A percentile compares a stretch with the other conserved stretches of the same genome.
Evolutionary conservation across 1,140 invertebrate species (phyloP).

Genomic region (Tribolium madens): DNA sequence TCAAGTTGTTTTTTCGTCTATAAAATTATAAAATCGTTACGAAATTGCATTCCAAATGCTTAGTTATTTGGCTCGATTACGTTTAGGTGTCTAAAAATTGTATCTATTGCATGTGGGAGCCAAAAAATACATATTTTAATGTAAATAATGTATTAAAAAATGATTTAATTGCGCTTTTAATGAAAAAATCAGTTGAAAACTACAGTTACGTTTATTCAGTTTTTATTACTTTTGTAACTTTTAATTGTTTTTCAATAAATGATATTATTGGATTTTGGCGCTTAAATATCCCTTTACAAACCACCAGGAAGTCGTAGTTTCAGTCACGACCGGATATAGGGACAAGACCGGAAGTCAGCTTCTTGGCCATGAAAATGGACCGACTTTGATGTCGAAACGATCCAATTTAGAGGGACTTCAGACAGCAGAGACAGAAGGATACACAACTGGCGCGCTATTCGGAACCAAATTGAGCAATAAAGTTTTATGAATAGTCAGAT

Average conservation of each 20-base stretch:
- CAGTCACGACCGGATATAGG: constrained; percentile 18
- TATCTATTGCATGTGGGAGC: constrained; percentile 31
- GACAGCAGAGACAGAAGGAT: neutral
- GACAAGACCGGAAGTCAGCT: constrained; percentile 47
- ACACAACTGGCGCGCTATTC: neutral
- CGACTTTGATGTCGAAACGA: constrained; percentile 2
- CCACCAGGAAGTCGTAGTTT: constrained; percentile 20
- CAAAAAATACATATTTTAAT: constrained; percentile 35
- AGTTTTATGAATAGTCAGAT: neutral
- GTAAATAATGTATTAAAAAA: constrained; percentile 5
- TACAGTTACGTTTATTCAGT: neutral
- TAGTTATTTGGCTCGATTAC: constrained; percentile 36
- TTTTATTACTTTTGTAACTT: constrained; percentile 34
- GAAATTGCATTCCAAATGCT: constrained; percentile 30
- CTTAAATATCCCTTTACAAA: neutral
- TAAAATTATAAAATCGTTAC: constrained; percentile 39
- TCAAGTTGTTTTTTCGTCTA: constrained; percentile 46
- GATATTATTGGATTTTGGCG: constrained; percentile 27
- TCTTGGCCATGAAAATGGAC: constrained; percentile 46
- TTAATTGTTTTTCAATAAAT: constrained; percentile 32
- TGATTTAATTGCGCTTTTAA: constrained; percentile 30
- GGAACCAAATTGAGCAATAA: neutral
- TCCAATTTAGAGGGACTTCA: neutral
- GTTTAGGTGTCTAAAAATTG: constrained; percentile 31
- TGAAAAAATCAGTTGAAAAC: neutral